These are phyloP conservation scores for Crocidura indochinensis DNA, from an alignment of 2,797 vertebrate species.

Conservation along the genomic window DNA sequence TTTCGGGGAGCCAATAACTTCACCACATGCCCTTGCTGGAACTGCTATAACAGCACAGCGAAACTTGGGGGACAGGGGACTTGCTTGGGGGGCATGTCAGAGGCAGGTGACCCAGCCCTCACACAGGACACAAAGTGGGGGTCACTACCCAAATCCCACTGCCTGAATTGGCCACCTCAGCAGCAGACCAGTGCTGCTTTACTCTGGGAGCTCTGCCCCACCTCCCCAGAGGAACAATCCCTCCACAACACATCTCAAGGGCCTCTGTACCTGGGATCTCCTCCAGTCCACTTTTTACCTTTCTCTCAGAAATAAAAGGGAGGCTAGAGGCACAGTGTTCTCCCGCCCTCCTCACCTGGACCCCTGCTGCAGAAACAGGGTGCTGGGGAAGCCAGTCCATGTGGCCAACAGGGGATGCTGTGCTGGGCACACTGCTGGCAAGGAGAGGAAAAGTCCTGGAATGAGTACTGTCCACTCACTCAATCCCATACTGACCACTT, in stretches of 20 bases:
- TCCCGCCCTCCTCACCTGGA: not conserved
- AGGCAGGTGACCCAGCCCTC: not conserved
- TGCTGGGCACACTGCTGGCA: too few species aligned
- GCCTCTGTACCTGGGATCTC: not conserved
- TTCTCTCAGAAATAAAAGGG: not conserved
- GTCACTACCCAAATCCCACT: not conserved
- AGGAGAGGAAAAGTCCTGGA: too few species aligned
- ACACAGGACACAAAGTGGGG: too few species aligned
- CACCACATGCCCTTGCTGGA: not conserved
- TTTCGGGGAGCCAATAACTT: not conserved
- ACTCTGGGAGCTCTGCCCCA: not conserved
- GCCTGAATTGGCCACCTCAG: not conserved
- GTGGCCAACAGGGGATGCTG: too few species aligned
- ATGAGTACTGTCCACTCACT: too few species aligned
- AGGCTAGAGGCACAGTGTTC: accelerated
- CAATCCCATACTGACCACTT: too few species aligned
- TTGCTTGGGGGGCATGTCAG: too few species aligned
- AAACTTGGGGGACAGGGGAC: not conserved
- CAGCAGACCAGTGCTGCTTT: not conserved
- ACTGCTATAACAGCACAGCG: not conserved
- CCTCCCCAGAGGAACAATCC: too few species aligned
- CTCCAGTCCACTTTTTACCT: not conserved
- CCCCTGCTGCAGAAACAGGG: too few species aligned
- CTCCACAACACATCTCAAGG: not conserved
- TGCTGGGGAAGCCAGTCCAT: too few species aligned